phyloP scores from a whole-genome alignment of 1,140 invertebrate genomes.

The Antheraea mylitta region DNA sequence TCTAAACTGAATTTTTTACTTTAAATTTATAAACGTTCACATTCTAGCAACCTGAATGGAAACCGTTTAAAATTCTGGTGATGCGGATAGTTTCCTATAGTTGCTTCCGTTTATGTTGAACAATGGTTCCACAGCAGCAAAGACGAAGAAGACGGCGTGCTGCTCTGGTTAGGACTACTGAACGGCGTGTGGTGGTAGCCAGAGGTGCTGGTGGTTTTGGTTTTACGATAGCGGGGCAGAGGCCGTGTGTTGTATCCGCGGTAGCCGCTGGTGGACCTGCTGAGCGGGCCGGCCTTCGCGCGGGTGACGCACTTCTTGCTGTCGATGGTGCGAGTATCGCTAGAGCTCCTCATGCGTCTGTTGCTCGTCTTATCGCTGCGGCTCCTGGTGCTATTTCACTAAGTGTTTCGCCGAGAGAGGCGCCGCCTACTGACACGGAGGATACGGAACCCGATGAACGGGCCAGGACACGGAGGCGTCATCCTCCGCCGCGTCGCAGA shows the following conservation, averaged over 20 bases:
- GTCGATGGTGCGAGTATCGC: constrained; percentile 95
- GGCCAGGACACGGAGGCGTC: constrained; percentile 52
- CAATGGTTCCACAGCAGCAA: constrained; percentile 81
- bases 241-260: constrained; percentile 66
- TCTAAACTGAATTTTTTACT: constrained; percentile 13
- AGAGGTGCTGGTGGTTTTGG: constrained; percentile 86
- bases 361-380: constrained; percentile 92
- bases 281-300: constrained; percentile 87
- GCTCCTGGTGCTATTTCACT: constrained; percentile 84
- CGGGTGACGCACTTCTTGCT: constrained; percentile 94
- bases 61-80: background rate
- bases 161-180: constrained; percentile 82
- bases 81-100: constrained; percentile 18
- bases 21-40: background rate
- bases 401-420: constrained; percentile 60
- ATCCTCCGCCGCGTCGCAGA: constrained; percentile 61
- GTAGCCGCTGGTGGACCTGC: constrained; percentile 71
- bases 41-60: background rate
- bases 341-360: constrained; percentile 94
- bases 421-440: constrained; percentile 64
- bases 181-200: constrained; percentile 91
- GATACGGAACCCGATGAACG: constrained; percentile 68
- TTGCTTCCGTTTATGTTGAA: constrained; percentile 19
- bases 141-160: constrained; percentile 89
- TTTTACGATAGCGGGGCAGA: constrained; percentile 65